Conservation (phyloP, 2,888 invertebrate genomes). For the Chymomyza fuscimana region DNA sequence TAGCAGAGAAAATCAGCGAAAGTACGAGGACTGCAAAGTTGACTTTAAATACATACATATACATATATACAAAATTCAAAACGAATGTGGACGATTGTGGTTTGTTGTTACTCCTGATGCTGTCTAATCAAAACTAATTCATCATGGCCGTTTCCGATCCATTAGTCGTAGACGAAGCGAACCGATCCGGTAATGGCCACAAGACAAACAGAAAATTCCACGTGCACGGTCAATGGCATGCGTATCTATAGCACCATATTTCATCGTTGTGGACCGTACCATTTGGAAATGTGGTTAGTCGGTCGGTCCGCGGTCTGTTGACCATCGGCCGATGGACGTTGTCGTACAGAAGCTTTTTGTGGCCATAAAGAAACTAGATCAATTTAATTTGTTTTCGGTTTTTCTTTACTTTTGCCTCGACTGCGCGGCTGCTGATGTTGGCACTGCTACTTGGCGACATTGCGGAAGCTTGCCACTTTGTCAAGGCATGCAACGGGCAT, state of each 20-base stretch:
- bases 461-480: slow-evolving; percentile 72
- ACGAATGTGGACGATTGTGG: slow-evolving; percentile 25
- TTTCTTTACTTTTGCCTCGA: slow-evolving; percentile 24
- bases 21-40: slow-evolving; percentile 41
- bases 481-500: slow-evolving; percentile 46
- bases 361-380: slow-evolving; percentile 74
- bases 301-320: slow-evolving; percentile 2
- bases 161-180: slow-evolving; percentile 47
- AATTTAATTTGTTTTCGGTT: slow-evolving; percentile 67
- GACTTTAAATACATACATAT: slow-evolving; percentile 10
- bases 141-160: slow-evolving; percentile 72
- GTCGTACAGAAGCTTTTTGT: slow-evolving; percentile 67
- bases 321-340: slow-evolving; percentile 5
- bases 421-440: neutral
- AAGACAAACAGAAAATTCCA: slow-evolving; percentile 18
- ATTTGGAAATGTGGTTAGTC: slow-evolving; percentile 1
- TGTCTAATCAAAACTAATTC: slow-evolving; percentile 69
- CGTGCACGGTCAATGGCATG: slow-evolving; percentile 18
- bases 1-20: slow-evolving; percentile 59
- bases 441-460: slow-evolving; percentile 56
- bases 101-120: slow-evolving; percentile 23
- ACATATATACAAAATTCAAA: slow-evolving; percentile 6
- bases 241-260: slow-evolving; percentile 67
- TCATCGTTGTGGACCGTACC: slow-evolving; percentile 51
- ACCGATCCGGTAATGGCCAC: slow-evolving; percentile 13